These are phyloP conservation scores for Tenebrio molitor DNA, from an alignment of 1,140 invertebrate genomes.

Conservation along the genomic window DNA sequence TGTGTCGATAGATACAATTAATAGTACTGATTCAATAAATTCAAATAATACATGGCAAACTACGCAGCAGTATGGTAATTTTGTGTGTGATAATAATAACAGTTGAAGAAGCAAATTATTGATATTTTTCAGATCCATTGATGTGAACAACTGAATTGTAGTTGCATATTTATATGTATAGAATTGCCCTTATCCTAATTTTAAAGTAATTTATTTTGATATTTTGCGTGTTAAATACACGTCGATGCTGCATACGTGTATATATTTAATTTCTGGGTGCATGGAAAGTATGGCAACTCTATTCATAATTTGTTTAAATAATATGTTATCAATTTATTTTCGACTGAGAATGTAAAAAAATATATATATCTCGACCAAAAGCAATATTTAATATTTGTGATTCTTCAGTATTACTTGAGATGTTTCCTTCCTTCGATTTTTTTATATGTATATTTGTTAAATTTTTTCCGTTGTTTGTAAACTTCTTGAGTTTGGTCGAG, in stretches of 20 bases:
- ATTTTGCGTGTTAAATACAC: slow-evolving; percentile 30
- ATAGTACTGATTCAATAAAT: slow-evolving; percentile 67
- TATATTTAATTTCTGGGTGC: slow-evolving; percentile 50
- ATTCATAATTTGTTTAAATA: slow-evolving; percentile 50
- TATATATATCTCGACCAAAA: slow-evolving; percentile 48
- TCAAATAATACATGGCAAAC: slow-evolving; percentile 67
- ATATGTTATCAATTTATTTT: slow-evolving; percentile 40
- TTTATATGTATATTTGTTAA: slow-evolving; percentile 24
- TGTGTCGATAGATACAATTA: slow-evolving; percentile 64
- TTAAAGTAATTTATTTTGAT: slow-evolving; percentile 53
- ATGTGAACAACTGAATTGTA: slow-evolving; percentile 54
- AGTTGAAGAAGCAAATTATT: slow-evolving; percentile 51
- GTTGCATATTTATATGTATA: slow-evolving; percentile 52
- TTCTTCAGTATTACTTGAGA: slow-evolving; percentile 50
- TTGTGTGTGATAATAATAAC: slow-evolving; percentile 61
- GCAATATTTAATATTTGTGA: slow-evolving; percentile 42
- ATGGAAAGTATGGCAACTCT: slow-evolving; percentile 50
- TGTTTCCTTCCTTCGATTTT: slow-evolving; percentile 9
- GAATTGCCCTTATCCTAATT: slow-evolving; percentile 57
- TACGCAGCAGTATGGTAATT: slow-evolving; percentile 64
- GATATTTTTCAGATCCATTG: slow-evolving; percentile 61
- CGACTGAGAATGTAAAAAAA: slow-evolving; percentile 48
- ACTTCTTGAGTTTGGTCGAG: slow-evolving; percentile 46
- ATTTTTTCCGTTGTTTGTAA: slow-evolving; percentile 16
- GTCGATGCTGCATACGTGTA: slow-evolving; percentile 36